Percentiles rank a stretch among this genome's conserved stretches.
phyloP scores from a whole-genome alignment of 1,140 invertebrate genomes.

The Ganaspis sp. region DNA sequence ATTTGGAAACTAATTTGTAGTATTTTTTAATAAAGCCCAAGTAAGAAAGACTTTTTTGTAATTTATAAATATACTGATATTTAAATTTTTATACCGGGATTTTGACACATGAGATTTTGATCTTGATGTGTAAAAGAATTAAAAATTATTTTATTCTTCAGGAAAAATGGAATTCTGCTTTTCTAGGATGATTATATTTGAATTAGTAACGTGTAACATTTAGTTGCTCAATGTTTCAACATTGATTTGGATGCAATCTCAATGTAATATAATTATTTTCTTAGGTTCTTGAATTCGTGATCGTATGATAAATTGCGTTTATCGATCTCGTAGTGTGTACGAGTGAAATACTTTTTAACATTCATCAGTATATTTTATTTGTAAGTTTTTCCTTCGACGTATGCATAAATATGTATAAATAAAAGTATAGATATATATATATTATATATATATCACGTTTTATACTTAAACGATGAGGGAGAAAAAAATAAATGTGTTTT shows the following conservation, averaged over 20 bases:
- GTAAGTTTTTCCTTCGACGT: conserved; percentile 12
- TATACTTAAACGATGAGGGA: conserved; percentile 39
- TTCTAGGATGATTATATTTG: not conserved
- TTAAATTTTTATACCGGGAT: too few species aligned
- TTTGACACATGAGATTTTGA: too few species aligned
- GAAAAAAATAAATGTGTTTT: conserved; percentile 61
- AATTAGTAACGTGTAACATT: not conserved
- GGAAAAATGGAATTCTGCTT: not conserved
- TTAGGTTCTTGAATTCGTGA: not conserved
- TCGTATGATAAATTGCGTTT: conserved; percentile 3
- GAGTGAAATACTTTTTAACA: conserved; percentile 19
- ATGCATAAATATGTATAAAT: conserved; percentile 20
- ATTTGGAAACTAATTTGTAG: too few species aligned
- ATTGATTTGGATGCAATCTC: conserved; percentile 27
- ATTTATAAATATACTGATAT: not conserved
- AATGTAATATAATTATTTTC: conserved; percentile 17
- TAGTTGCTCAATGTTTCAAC: not conserved
- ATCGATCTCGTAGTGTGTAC: conserved; percentile 5
- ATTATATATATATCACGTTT: conserved; percentile 25
- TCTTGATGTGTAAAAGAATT: not conserved
- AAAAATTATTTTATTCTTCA: not conserved
- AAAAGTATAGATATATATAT: conserved; percentile 13
- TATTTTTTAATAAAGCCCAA: too few species aligned
- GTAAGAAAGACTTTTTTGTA: too few species aligned
- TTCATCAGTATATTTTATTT: conserved; percentile 29